phyloP scores from a whole-genome alignment of 2,888 invertebrate genomes.

The Lithophane socia region DNA sequence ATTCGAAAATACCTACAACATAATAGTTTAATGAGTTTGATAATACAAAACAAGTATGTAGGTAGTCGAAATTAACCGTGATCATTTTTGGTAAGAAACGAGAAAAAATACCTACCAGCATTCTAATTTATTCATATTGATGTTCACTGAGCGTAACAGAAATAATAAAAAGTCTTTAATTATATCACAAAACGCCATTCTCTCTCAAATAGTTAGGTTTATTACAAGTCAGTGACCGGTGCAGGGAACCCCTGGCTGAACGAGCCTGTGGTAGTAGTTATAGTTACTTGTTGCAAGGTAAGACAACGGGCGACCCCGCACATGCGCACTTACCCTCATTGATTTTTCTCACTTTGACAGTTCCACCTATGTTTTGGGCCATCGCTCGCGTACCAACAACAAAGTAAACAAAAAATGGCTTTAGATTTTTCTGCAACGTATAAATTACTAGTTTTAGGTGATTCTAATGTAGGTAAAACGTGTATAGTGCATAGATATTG shows the following conservation, averaged over 20 bases:
- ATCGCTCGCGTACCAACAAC: slow-evolving; percentile 81
- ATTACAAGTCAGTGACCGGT: slow-evolving; percentile 55
- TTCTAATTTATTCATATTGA: slow-evolving; percentile 51
- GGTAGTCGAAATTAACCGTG: background rate
- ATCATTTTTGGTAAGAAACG: slow-evolving; percentile 8
- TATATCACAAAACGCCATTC: slow-evolving; percentile 47
- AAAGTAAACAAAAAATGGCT: slow-evolving; percentile 92
- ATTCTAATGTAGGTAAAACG: slow-evolving; percentile 97
- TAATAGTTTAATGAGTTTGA: background rate
- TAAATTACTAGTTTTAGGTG: slow-evolving; percentile 96
- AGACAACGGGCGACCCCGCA: slow-evolving; percentile 74
- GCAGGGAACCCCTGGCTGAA: slow-evolving; percentile 48
- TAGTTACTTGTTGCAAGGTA: slow-evolving; percentile 80
- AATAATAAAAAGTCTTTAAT: slow-evolving; percentile 36
- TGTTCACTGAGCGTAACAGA: slow-evolving; percentile 47
- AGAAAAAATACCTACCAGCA: slow-evolving; percentile 19
- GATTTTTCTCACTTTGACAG: slow-evolving; percentile 90
- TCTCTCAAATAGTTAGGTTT: slow-evolving; percentile 31
- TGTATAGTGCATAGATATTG: slow-evolving; percentile 97
- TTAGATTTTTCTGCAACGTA: slow-evolving; percentile 96
- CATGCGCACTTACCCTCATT: slow-evolving; percentile 86
- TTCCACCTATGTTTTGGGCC: slow-evolving; percentile 86
- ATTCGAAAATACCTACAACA: background rate
- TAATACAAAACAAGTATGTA: background rate
- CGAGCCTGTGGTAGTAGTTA: slow-evolving; percentile 55